A percentile compares a stretch with the other conserved stretches of the same genome.
Evolutionary conservation across 2,113 vertebrate genomes (phyloP).

Genomic region (Chitala chitala): DNA sequence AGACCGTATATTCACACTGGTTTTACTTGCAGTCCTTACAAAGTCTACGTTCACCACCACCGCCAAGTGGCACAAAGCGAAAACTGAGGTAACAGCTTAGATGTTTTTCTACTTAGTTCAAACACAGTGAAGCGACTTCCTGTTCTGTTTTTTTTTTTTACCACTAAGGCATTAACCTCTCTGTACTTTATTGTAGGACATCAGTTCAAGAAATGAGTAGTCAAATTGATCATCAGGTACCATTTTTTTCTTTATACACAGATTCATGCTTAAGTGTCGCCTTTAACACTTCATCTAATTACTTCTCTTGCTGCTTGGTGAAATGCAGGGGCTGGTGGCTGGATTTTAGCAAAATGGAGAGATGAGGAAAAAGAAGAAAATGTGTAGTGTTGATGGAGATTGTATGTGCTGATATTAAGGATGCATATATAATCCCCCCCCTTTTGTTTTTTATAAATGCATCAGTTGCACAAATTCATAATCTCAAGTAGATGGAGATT

Average conservation of each 20-base stretch:
- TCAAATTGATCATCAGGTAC: neutral
- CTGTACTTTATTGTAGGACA: constrained; percentile 50
- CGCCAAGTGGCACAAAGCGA: constrained; percentile 49
- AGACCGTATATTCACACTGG: neutral
- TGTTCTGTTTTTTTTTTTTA: no score
- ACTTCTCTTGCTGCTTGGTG: neutral
- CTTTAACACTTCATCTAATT: neutral
- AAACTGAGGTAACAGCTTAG: constrained; percentile 59
- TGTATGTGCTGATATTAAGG: neutral
- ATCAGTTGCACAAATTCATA: constrained; percentile 24
- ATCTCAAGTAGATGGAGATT: no score
- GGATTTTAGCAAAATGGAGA: neutral
- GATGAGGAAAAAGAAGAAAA: neutral
- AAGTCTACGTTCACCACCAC: constrained; percentile 42
- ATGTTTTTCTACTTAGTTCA: no score
- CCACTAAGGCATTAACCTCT: neutral
- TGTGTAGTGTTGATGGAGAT: neutral
- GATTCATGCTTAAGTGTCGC: neutral
- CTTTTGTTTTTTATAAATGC: constrained; percentile 5
- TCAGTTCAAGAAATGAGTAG: constrained; percentile 64
- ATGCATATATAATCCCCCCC: no score
- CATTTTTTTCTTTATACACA: neutral
- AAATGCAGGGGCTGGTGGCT: neutral
- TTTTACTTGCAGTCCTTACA: constrained; percentile 42
- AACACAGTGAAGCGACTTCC: no score